Conservation (phyloP, 2,797 vertebrate genomes). For the Brachyrhaphis roseni region DNA sequence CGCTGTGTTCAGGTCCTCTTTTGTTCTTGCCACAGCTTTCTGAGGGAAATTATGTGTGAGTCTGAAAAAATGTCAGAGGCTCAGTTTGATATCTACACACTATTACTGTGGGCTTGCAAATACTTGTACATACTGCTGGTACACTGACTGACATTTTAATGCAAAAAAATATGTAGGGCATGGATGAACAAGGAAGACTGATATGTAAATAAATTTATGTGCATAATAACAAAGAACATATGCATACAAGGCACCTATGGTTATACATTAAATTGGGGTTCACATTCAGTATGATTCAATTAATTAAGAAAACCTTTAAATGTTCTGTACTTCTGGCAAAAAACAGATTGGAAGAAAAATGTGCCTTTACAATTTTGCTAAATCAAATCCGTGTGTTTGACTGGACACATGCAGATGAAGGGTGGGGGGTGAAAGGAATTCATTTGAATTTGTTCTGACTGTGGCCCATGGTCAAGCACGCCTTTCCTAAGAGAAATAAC, state of each 20-base stretch:
- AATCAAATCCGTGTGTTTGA: neutral
- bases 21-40: slow-evolving; percentile 75
- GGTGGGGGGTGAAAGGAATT: neutral
- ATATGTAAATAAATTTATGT: slow-evolving; percentile 1
- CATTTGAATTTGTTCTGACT: neutral
- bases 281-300: neutral
- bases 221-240: neutral
- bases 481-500: neutral
- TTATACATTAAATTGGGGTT: neutral
- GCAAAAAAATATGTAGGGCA: slow-evolving; percentile 21
- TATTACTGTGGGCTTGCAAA: neutral
- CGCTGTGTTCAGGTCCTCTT: slow-evolving; percentile 65
- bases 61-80: slow-evolving; percentile 48
- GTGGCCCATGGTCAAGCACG: neutral
- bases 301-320: neutral
- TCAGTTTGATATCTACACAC: slow-evolving; percentile 48
- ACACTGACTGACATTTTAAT: slow-evolving; percentile 26
- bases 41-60: slow-evolving; percentile 74
- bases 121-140: slow-evolving; percentile 13
- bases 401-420: neutral
- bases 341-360: neutral
- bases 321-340: neutral
- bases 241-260: neutral
- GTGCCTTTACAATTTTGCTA: neutral
- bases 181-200: slow-evolving; percentile 7